Percentiles rank a stretch among this genome's conserved stretches.
phyloP scores from a whole-genome alignment of 2,888 invertebrate genomes.

The Halictus ligatus region DNA sequence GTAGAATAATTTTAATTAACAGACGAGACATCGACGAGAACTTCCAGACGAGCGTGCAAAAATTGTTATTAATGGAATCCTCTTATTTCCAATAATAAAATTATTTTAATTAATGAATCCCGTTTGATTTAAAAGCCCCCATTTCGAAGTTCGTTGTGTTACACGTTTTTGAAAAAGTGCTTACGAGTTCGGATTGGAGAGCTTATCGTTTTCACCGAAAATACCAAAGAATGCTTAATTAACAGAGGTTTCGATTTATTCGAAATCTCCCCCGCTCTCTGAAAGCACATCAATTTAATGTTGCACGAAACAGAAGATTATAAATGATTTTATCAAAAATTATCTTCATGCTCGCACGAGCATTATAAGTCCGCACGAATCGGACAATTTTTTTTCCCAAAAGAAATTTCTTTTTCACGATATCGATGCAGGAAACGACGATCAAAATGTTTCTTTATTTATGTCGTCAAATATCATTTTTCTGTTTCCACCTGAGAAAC shows the following conservation, averaged over 20 bases:
- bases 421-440: neutral
- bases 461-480: neutral
- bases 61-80: slow-evolving; percentile 40
- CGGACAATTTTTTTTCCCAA: no score
- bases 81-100: slow-evolving; percentile 36
- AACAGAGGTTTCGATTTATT: neutral
- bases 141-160: neutral
- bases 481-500: neutral
- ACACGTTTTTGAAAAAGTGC: neutral
- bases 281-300: no score
- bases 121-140: neutral
- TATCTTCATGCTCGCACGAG: no score
- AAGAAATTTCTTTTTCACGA: neutral
- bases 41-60: slow-evolving; percentile 1
- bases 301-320: no score
- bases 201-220: neutral
- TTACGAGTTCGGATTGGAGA: neutral
- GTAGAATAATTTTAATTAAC: slow-evolving; percentile 37
- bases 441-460: neutral
- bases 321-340: no score
- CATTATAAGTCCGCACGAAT: no score
- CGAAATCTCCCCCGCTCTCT: no score
- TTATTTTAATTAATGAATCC: slow-evolving; percentile 17
- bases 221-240: neutral
- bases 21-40: neutral